Conservation (phyloP, 2,888 invertebrate genomes). For the Flexamia atlantica region DNA sequence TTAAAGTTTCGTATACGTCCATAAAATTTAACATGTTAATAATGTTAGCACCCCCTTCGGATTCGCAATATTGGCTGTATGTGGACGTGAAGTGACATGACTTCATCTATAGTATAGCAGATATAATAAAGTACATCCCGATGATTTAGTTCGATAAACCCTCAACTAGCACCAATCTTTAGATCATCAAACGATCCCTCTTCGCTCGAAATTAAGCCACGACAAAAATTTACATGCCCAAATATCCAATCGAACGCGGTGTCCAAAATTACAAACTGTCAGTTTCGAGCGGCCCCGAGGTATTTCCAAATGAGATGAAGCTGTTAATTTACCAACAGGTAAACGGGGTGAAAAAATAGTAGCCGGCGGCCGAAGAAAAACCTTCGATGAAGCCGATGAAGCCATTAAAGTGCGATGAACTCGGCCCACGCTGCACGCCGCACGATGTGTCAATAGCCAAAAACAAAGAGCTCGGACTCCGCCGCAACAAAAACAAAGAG, state of each 20-base stretch:
- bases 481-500: conserved; percentile 46
- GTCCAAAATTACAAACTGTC: conserved; percentile 31
- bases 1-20: no score
- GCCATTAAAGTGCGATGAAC: conserved; percentile 47
- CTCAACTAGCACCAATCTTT: no score
- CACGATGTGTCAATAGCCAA: conserved; percentile 56
- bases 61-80: no score
- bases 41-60: no score
- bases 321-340: conserved; percentile 39
- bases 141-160: background rate
- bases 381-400: conserved; percentile 47
- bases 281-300: background rate
- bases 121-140: no score
- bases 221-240: background rate
- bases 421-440: background rate
- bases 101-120: no score
- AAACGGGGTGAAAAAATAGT: conserved; percentile 41
- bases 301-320: conserved; percentile 15
- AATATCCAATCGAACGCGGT: conserved; percentile 3
- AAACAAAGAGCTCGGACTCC: conserved; percentile 49
- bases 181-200: background rate
- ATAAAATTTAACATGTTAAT: no score
- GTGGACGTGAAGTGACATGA: no score
- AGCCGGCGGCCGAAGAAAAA: conserved; percentile 47
- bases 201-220: no score